Conservation (phyloP, 2,113 vertebrate genomes). For the Daboia siamensis region DNA sequence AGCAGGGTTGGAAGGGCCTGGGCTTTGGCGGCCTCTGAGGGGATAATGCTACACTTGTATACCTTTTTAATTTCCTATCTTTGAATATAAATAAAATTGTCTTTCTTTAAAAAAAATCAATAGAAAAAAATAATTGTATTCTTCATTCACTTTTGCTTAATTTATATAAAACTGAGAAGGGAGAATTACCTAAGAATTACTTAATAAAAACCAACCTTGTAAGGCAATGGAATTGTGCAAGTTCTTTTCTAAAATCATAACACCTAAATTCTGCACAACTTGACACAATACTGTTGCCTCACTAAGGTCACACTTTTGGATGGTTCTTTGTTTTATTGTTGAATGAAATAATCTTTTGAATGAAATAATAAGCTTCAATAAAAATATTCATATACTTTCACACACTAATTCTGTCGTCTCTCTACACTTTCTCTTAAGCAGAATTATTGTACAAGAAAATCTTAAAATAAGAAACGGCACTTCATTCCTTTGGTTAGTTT, state of each 20-base stretch:
- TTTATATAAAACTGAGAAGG: slow-evolving; percentile 33
- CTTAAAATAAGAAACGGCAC: neutral
- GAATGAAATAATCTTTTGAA: neutral
- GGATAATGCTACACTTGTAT: too few relatives aligned
- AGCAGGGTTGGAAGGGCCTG: too few relatives aligned
- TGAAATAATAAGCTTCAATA: neutral
- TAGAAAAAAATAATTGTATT: slow-evolving; percentile 35
- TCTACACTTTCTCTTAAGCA: neutral
- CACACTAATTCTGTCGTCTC: neutral
- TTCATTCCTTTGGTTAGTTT: neutral
- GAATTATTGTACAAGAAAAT: neutral
- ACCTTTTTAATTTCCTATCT: too few relatives aligned
- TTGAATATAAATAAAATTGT: too few relatives aligned
- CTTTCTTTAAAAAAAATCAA: slow-evolving; percentile 15
- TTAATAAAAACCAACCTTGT: neutral
- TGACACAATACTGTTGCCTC: neutral
- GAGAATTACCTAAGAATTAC: slow-evolving; percentile 31
- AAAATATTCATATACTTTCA: neutral
- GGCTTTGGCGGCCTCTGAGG: too few relatives aligned
- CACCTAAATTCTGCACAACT: neutral
- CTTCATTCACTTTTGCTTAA: slow-evolving; percentile 24
- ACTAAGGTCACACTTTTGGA: neutral
- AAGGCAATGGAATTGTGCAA: slow-evolving; percentile 12
- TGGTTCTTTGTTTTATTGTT: neutral
- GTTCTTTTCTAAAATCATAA: neutral